These are phyloP conservation scores for Chlamydotis undulata DNA, from an alignment of 2,113 vertebrate species.

Conservation along the genomic window DNA sequence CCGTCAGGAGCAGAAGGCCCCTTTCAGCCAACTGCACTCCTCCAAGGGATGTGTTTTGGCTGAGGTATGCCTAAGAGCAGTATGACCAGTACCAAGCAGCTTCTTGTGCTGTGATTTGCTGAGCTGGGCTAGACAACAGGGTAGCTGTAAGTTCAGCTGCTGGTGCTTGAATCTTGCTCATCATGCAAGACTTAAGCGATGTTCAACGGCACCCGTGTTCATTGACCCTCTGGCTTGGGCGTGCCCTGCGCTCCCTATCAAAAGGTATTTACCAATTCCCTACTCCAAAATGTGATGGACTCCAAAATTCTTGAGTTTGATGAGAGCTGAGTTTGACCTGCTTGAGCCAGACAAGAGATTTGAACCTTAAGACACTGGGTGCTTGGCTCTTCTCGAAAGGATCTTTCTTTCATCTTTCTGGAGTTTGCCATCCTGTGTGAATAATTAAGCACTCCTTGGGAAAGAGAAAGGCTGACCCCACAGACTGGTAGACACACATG, in stretches of 20 bases:
- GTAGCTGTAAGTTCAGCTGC: neutral
- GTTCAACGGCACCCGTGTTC: accelerated
- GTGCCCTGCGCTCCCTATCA: too few relatives aligned
- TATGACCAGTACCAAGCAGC: neutral
- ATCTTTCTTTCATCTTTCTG: neutral
- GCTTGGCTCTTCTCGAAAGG: neutral
- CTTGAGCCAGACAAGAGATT: neutral
- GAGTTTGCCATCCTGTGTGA: neutral
- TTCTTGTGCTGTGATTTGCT: too few relatives aligned
- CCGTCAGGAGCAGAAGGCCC: neutral
- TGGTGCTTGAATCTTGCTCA: neutral
- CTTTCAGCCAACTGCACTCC: neutral
- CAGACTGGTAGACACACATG: neutral
- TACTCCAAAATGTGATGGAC: neutral
- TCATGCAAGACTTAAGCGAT: accelerated
- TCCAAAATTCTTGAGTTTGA: neutral
- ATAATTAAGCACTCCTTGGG: neutral
- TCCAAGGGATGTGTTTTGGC: neutral
- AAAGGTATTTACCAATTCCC: neutral
- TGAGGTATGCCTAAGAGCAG: neutral
- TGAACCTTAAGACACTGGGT: neutral
- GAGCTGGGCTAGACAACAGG: neutral
- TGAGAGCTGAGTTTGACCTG: neutral
- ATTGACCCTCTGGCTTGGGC: neutral
- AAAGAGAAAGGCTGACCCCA: neutral